Evolutionary conservation across 2,888 invertebrate species (phyloP).

Genomic region (Leucophora obtusa): DNA sequence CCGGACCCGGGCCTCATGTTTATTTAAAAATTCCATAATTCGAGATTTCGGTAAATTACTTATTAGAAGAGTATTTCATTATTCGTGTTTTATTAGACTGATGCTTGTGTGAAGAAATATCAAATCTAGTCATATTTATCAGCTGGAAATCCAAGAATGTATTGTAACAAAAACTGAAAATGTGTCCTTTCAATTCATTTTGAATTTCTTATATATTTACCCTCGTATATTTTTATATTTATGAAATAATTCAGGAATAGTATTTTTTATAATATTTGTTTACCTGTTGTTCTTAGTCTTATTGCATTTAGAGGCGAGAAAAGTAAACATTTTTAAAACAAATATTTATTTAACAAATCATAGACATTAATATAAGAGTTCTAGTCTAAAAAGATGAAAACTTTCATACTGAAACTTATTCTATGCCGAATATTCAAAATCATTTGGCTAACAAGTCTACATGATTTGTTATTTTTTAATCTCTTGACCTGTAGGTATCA

Average conservation of each 20-base stretch:
- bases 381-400: background rate
- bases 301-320: conserved; percentile 58
- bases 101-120: too few relatives aligned
- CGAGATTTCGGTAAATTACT: too few relatives aligned
- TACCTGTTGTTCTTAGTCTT: conserved; percentile 44
- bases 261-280: conserved; percentile 35
- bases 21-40: too few relatives aligned
- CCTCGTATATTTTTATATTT: conserved; percentile 27
- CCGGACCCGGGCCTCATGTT: too few relatives aligned
- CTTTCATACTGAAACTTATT: background rate
- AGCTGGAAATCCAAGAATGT: too few relatives aligned
- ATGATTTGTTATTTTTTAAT: background rate
- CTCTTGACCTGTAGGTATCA: conserved; percentile 43
- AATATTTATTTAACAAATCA: conserved; percentile 62
- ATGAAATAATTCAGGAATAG: background rate
- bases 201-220: background rate
- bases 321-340: conserved; percentile 58
- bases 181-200: too few relatives aligned
- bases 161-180: too few relatives aligned
- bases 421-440: too few relatives aligned
- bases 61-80: too few relatives aligned
- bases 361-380: conserved; percentile 22
- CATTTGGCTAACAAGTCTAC: too few relatives aligned
- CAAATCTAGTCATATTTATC: too few relatives aligned
- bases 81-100: too few relatives aligned